Percentiles rank a stretch among this genome's conserved stretches.
Conservation (phyloP, 1,140 invertebrate genomes). For the Meloidogyne floridensis region DNA sequence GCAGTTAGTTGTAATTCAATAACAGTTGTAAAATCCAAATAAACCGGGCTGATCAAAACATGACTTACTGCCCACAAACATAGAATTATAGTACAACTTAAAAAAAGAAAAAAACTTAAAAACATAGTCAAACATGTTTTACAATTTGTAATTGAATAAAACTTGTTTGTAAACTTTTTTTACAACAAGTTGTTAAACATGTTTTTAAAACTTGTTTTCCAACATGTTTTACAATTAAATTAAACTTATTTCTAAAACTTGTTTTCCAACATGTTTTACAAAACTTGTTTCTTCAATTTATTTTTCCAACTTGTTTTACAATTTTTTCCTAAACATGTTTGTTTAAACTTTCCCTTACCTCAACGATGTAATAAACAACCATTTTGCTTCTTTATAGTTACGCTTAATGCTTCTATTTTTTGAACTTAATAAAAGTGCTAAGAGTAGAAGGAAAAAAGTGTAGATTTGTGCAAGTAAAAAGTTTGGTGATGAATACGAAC, state of each 20-base stretch:
- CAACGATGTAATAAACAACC: conserved; percentile 58
- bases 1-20: conserved; percentile 57
- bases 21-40: conserved; percentile 49
- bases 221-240: not conserved
- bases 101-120: not conserved
- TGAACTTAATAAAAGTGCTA: conserved; percentile 59
- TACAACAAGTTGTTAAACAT: not conserved
- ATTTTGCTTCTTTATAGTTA: conserved; percentile 65
- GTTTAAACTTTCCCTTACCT: not conserved
- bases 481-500: conserved; percentile 31
- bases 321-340: not conserved
- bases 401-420: conserved; percentile 62
- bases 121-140: not conserved
- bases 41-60: conserved; percentile 39
- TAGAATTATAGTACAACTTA: conserved; percentile 51
- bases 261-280: not conserved
- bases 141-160: not conserved
- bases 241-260: too few relatives aligned
- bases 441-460: conserved; percentile 57
- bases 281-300: not conserved
- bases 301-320: not conserved
- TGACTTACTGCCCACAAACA: conserved; percentile 48
- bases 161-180: not conserved
- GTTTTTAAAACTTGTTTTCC: not conserved
- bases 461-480: conserved; percentile 53